phyloP scores from a whole-genome alignment of 2,113 vertebrate species.

The Serranochromis macrocephalus region DNA sequence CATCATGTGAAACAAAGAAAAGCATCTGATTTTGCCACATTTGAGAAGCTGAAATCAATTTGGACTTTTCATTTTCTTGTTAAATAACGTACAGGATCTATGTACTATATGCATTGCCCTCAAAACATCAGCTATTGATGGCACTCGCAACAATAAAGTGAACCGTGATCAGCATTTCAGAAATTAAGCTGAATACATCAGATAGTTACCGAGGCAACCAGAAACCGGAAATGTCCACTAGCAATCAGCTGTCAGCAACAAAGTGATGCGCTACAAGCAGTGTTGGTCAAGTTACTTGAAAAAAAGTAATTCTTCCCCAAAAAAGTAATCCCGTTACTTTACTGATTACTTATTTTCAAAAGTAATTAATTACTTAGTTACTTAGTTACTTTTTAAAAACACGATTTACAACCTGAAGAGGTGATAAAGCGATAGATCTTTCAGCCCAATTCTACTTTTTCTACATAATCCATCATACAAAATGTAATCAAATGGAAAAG shows the following conservation, averaged over 20 bases:
- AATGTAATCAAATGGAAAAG: too few relatives aligned
- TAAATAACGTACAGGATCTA: background rate
- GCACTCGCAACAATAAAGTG: background rate
- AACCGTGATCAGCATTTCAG: background rate
- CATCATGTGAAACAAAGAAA: background rate
- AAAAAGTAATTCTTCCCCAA: too few relatives aligned
- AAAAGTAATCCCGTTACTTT: too few relatives aligned
- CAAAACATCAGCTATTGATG: background rate
- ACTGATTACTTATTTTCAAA: too few relatives aligned
- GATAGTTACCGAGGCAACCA: background rate
- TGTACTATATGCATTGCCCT: background rate
- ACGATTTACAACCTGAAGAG: too few relatives aligned
- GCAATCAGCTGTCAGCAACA: background rate
- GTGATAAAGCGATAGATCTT: too few relatives aligned
- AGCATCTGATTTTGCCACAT: background rate
- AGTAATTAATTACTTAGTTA: too few relatives aligned
- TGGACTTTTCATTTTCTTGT: background rate
- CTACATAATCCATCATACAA: too few relatives aligned
- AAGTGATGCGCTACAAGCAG: background rate
- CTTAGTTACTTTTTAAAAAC: too few relatives aligned
- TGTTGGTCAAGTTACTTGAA: too few relatives aligned
- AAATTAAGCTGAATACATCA: background rate
- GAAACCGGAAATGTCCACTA: background rate
- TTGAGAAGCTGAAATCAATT: background rate
- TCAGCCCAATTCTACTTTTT: too few relatives aligned